Conservation (phyloP, 2,888 invertebrate genomes). For the Spisula solida region DNA sequence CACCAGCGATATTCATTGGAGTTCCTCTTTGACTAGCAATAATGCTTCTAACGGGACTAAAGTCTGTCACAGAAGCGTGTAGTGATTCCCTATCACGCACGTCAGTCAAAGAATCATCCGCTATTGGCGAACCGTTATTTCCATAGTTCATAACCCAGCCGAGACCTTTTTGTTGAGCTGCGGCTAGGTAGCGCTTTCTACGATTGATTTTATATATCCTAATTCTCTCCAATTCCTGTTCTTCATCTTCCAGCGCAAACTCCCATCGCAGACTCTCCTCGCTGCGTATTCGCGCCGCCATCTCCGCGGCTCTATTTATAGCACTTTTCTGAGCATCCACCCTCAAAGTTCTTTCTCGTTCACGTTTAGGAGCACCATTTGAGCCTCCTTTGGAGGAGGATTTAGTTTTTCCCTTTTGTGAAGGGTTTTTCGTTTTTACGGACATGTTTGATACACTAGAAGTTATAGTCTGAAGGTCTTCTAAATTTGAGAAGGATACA, state of each 20-base stretch:
- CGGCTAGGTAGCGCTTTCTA: constrained; percentile 85
- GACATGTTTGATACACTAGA: constrained; percentile 62
- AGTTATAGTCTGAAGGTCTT: constrained; percentile 57
- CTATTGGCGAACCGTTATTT: constrained; percentile 75
- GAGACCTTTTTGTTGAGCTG: constrained; percentile 81
- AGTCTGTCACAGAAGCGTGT: constrained; percentile 66
- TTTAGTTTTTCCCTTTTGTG: constrained; percentile 57
- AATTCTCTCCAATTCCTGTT: constrained; percentile 82
- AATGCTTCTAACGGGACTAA: constrained; percentile 64
- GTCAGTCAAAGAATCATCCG: constrained; percentile 77
- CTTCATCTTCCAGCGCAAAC: constrained; percentile 76
- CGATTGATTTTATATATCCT: constrained; percentile 84
- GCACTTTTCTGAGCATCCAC: constrained; percentile 57
- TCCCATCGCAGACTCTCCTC: constrained; percentile 85
- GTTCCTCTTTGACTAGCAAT: constrained; percentile 70
- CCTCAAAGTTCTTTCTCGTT: constrained; percentile 60
- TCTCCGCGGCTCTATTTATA: constrained; percentile 59
- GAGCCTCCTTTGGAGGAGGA: constrained; percentile 65
- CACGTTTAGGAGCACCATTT: constrained; percentile 64
- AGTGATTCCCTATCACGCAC: constrained; percentile 61
- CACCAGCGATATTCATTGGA: constrained; percentile 55
- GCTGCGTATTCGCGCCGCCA: constrained; percentile 61
- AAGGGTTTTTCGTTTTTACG: constrained; percentile 65
- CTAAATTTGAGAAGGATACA: constrained; percentile 67
- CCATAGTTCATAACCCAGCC: constrained; percentile 81